Evolutionary conservation across 2,797 vertebrate species (phyloP).

Genomic region (Ficedula albicollis): DNA sequence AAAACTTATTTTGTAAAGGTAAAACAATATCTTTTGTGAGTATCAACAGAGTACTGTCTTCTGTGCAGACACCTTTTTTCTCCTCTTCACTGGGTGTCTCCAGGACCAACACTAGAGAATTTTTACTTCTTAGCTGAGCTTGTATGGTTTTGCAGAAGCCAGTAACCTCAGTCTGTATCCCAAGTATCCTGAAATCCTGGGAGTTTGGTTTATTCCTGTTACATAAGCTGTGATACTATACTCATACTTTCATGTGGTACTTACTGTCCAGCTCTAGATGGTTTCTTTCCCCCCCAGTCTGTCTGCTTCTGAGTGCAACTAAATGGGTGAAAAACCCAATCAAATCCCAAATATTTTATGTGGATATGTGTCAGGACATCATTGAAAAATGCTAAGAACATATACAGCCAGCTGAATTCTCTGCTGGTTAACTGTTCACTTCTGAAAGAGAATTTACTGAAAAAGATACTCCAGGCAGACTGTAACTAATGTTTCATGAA

Average conservation of each 20-base stretch:
- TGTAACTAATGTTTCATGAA: slow-evolving; percentile 16
- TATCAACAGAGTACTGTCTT: background rate
- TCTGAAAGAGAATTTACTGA: background rate
- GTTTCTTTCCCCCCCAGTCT: fast-evolving
- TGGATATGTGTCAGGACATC: background rate
- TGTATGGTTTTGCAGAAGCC: background rate
- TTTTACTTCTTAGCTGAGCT: background rate
- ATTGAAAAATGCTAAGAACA: background rate
- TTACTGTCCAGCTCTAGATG: background rate
- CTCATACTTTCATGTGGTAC: background rate
- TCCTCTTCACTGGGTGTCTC: background rate
- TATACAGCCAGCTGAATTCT: background rate
- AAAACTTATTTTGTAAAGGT: background rate
- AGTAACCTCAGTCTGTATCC: background rate
- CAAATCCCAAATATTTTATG: background rate
- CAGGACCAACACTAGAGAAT: background rate
- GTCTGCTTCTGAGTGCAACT: background rate
- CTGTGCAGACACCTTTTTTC: background rate
- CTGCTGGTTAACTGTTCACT: background rate
- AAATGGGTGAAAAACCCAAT: background rate
- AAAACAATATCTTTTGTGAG: background rate
- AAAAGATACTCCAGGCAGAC: background rate
- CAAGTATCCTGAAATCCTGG: background rate
- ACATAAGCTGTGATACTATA: background rate
- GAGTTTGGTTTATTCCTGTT: background rate